These are phyloP conservation scores for Ecdyonurus torrentis DNA, from an alignment of 2,888 invertebrate genomes.

Conservation along the genomic window DNA sequence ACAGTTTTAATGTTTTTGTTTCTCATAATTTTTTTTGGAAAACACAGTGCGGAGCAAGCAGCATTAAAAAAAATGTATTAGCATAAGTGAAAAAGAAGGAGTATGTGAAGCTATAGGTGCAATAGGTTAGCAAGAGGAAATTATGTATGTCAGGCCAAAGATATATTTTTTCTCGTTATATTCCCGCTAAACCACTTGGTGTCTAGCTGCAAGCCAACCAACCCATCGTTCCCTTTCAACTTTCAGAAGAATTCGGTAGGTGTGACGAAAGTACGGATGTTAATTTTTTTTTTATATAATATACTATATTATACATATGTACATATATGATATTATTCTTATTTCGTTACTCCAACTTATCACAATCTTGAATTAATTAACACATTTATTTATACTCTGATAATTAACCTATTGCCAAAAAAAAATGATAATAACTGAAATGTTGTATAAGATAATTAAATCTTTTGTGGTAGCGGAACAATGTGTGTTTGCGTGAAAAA, in stretches of 20 bases:
- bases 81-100: too few species aligned
- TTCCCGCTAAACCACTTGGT: neutral
- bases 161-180: neutral
- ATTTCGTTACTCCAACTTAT: too few species aligned
- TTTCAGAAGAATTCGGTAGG: neutral
- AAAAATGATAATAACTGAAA: too few species aligned
- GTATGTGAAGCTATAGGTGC: too few species aligned
- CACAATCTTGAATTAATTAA: neutral
- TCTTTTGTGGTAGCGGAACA: neutral
- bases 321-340: too few species aligned
- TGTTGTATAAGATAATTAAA: too few species aligned
- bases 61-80: too few species aligned
- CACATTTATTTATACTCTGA: neutral
- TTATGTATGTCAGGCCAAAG: neutral
- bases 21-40: too few species aligned
- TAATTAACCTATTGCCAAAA: neutral
- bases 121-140: too few species aligned
- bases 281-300: neutral
- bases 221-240: neutral
- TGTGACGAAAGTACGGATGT: neutral
- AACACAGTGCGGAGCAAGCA: too few species aligned
- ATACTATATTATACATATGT: neutral
- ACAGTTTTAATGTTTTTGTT: too few species aligned
- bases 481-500: neutral
- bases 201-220: neutral